Conservation (phyloP, 2,113 vertebrate species). For the Piprites chloris region DNA sequence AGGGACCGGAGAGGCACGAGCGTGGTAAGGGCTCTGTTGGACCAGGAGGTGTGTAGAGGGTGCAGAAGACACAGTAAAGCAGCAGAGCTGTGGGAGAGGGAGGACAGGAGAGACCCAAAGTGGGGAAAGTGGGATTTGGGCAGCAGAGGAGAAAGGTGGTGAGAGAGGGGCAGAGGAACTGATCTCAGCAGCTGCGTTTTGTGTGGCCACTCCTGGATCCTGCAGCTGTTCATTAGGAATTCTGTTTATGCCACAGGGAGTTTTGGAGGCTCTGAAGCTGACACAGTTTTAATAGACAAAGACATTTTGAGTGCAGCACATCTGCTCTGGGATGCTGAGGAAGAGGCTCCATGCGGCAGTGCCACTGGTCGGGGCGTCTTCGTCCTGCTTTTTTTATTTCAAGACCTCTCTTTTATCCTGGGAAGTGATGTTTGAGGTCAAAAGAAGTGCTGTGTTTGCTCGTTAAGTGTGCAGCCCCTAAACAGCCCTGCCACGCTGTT, state of each 20-base stretch:
- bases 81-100: neutral
- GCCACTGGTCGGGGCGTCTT: neutral
- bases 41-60: neutral
- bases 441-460: constrained; percentile 30
- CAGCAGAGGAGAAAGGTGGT: neutral
- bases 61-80: neutral
- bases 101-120: neutral
- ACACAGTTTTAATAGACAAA: constrained; percentile 62
- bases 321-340: constrained; percentile 28
- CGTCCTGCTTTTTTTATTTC: neutral
- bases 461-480: neutral
- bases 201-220: neutral
- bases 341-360: neutral
- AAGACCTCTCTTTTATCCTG: neutral
- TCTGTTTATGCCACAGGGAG: constrained; percentile 56
- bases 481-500: neutral
- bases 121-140: neutral
- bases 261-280: constrained; percentile 52
- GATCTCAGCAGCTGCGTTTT: constrained; percentile 7
- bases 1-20: neutral
- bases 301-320: constrained; percentile 62
- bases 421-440: constrained; percentile 30
- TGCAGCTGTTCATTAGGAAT: constrained; percentile 64
- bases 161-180: neutral
- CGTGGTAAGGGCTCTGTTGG: neutral